Evolutionary conservation across 2,797 vertebrate species (phyloP), one percentile per base, ranked within the genome.

Genomic region (Acipenser oxyrinchus): DNA sequence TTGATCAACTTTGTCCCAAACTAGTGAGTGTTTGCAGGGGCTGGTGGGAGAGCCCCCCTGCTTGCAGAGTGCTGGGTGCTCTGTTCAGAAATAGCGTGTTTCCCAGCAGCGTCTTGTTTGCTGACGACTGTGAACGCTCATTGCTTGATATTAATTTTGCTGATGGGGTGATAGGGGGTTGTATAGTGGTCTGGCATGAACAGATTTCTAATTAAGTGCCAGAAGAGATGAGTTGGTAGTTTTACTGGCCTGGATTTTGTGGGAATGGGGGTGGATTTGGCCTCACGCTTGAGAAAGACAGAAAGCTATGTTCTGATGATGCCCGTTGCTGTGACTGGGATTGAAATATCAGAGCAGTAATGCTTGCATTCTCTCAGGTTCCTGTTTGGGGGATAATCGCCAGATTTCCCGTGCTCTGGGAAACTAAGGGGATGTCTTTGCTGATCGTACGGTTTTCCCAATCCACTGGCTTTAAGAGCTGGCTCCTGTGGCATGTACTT

Each of bases 181-280:
- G n/a, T 73, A 70, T 23, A 5, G 64, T 68, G 75, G 70, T 71
- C 76, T 75, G 76, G 73, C 70, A 73, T 75, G 76, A 77, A 68
- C 73, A 76, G 66, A 77, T 73, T 76, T 77, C 74, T 75, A 67
- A 68, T 79, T 80, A 78, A 73, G 76, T 76, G 64, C 85, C 69
- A 86, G 88, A 86, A 81, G 78, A 79, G 77, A 85, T 81, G 77
- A 81, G 77, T 3, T 8, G 71, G 79, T 76, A 80, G 75, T 81
- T 82, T 79, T 80, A 77, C 71, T 71, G 68, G 52, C 51, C 70
- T 80, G 87, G 79, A 84, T 86, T 84, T 83, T 77, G 79, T 81
- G 82, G 76, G 12, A 53, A 53, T 53, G n/a, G 8, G 1, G 52
- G 59, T 69, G 53, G 68, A 50, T 74, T 62, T 60, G 65, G 49